Evolutionary conservation across 2,113 vertebrate species (phyloP).

Genomic region (Sebastes schlegelii): DNA sequence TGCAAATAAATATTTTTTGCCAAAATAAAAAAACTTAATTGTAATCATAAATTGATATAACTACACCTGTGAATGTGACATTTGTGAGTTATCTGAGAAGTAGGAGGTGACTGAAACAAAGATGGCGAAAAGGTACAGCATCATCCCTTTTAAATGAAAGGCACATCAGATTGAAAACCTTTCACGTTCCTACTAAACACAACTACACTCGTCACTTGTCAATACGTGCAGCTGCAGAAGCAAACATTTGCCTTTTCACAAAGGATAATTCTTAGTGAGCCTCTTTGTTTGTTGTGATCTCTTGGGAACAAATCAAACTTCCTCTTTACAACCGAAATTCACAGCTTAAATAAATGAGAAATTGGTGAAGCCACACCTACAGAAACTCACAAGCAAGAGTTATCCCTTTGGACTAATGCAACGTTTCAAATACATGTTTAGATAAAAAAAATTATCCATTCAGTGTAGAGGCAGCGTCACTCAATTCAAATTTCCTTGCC

Average conservation of each 20-base stretch:
- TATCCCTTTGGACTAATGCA: slow-evolving; percentile 50
- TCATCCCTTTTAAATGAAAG: slow-evolving; percentile 63
- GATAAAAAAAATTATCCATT: slow-evolving; percentile 44
- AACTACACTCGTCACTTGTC: slow-evolving; percentile 11
- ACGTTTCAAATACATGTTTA: slow-evolving; percentile 31
- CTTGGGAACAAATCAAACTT: slow-evolving; percentile 19
- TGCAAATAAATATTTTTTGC: slow-evolving; percentile 70
- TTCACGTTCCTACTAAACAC: slow-evolving; percentile 31
- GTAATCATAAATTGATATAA: not conserved
- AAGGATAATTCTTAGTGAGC: slow-evolving; percentile 7
- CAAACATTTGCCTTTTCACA: slow-evolving; percentile 15
- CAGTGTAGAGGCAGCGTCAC: slow-evolving; percentile 29
- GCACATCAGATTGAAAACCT: slow-evolving; percentile 63
- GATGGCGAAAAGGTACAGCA: slow-evolving; percentile 35
- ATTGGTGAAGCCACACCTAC: slow-evolving; percentile 30
- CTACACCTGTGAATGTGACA: slow-evolving; percentile 25
- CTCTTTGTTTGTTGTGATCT: slow-evolving; percentile 20
- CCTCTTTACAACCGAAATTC: slow-evolving; percentile 56
- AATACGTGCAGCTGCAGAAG: slow-evolving; percentile 37
- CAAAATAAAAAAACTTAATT: slow-evolving; percentile 27
- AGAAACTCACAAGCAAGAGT: slow-evolving; percentile 33
- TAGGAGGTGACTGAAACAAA: slow-evolving; percentile 1
- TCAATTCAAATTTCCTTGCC: not conserved
- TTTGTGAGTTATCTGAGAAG: slow-evolving; percentile 16
- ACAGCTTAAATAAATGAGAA: slow-evolving; percentile 71